These are phyloP conservation scores for Rhogogaster chlorosoma DNA, from an alignment of 2,888 invertebrate species.

Conservation along the genomic window DNA sequence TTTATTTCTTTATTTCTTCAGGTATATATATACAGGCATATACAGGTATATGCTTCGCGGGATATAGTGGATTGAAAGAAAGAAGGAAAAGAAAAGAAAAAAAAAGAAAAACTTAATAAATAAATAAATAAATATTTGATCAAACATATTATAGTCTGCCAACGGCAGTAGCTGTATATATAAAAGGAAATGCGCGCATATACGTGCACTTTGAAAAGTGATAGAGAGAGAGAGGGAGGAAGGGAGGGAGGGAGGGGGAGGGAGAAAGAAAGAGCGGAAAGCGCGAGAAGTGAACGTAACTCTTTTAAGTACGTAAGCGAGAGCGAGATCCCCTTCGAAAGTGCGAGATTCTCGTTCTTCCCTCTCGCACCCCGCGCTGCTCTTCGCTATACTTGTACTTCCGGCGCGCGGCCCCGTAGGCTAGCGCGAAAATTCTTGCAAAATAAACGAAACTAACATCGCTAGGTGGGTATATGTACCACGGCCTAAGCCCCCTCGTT, in stretches of 20 bases:
- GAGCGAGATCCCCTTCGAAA: not conserved
- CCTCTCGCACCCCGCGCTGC: not conserved
- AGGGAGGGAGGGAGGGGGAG: not conserved
- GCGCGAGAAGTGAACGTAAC: conserved; percentile 11
- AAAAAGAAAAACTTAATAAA: not conserved
- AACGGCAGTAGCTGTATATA: too few species aligned
- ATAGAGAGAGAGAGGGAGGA: not conserved
- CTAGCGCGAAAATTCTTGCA: conserved; percentile 68
- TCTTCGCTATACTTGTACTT: conserved; percentile 72
- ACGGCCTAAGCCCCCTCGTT: not conserved
- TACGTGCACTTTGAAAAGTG: not conserved
- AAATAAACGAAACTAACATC: conserved; percentile 67
- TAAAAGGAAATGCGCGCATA: not conserved
- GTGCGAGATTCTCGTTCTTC: conserved; percentile 4
- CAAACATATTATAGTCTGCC: too few species aligned
- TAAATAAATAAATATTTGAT: not conserved
- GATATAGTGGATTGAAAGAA: too few species aligned
- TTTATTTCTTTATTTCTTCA: not conserved
- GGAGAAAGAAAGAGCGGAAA: not conserved
- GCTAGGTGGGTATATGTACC: not conserved
- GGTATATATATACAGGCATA: too few species aligned
- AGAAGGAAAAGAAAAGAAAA: not conserved
- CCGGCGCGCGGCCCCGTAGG: conserved; percentile 65
- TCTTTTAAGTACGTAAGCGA: not conserved
- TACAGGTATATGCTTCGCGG: too few species aligned